phyloP scores from a whole-genome alignment of 2,888 invertebrate species.

The Trichacis sp. region DNA sequence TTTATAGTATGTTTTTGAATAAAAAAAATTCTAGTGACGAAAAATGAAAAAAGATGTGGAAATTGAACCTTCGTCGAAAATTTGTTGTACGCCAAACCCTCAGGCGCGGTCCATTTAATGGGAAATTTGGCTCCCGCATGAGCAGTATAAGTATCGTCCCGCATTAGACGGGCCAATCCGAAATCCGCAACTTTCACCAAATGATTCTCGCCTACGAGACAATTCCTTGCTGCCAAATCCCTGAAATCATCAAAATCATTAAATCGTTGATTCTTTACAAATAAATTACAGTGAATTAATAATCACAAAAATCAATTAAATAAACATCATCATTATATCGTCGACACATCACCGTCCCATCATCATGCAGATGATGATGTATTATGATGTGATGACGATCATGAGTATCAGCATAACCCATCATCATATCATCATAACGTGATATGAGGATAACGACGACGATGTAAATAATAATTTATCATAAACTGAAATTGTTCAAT shows the following conservation, averaged over 20 bases:
- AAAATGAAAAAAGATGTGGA: neutral
- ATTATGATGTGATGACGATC: no score
- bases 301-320: no score
- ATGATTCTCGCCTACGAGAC: conserved; percentile 96
- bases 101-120: conserved; percentile 99
- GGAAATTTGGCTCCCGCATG: conserved; percentile 99
- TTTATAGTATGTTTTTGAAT: neutral
- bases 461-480: no score
- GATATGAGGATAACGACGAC: no score
- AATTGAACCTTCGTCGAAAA: conserved; percentile 86
- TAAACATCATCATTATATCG: no score
- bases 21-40: conserved; percentile 4
- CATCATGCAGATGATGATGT: no score
- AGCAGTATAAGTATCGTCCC: conserved; percentile 99
- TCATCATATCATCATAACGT: no score
- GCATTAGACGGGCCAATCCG: conserved; percentile 96
- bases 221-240: conserved; percentile 99
- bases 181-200: conserved; percentile 99
- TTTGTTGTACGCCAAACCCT: conserved; percentile 98
- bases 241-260: conserved; percentile 68
- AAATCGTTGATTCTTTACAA: no score
- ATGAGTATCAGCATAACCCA: no score
- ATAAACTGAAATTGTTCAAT: no score
- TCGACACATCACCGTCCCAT: no score
- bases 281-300: no score